Percentiles rank a stretch among this genome's conserved stretches.
Evolutionary conservation across 2,797 vertebrate genomes (phyloP).

Genomic region (Mareca penelope): DNA sequence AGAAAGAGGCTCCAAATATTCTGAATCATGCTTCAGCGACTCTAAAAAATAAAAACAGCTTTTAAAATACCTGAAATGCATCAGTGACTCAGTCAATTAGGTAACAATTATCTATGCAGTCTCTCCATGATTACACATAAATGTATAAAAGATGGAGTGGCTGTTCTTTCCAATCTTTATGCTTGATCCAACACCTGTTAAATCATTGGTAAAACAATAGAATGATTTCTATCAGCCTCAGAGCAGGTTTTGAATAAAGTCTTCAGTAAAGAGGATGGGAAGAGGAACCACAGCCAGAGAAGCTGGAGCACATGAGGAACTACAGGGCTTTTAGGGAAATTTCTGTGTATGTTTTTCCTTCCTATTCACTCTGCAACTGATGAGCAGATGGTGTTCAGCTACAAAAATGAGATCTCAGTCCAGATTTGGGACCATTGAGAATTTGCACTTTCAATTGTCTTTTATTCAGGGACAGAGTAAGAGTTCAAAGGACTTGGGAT

Average conservation of each 20-base stretch:
- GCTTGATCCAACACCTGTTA: background rate
- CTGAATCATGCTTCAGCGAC: background rate
- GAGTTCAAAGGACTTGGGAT: background rate
- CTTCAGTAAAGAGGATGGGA: background rate
- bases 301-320: background rate
- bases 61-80: background rate
- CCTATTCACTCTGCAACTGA: accelerated
- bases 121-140: background rate
- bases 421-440: background rate
- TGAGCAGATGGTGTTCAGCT: background rate
- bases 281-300: background rate
- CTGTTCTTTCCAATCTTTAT: background rate
- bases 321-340: background rate
- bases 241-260: background rate
- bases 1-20: background rate
- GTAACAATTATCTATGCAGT: background rate
- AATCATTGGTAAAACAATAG: background rate
- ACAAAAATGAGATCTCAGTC: background rate
- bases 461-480: background rate
- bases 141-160: background rate
- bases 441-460: background rate
- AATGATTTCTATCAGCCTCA: background rate
- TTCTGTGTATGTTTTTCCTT: background rate
- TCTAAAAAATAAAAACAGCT: background rate
- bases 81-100: background rate